Conservation (phyloP, 2,797 vertebrate species). For the Aphelocoma californica region DNA sequence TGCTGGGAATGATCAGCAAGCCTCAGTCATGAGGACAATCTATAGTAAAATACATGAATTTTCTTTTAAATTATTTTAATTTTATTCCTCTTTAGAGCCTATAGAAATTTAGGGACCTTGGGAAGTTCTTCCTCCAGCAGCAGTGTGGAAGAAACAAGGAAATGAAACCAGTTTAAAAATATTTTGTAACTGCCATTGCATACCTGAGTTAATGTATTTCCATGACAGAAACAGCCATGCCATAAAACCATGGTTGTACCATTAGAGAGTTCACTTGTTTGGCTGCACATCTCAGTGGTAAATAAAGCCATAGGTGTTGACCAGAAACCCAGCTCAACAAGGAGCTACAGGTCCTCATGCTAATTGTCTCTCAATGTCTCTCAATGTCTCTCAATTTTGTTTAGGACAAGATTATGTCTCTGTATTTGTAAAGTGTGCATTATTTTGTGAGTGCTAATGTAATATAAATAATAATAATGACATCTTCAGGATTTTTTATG, state of each 20-base stretch:
- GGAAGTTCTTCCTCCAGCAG: neutral
- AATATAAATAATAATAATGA: neutral
- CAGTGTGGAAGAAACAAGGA: neutral
- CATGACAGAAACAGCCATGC: neutral
- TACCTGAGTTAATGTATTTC: neutral
- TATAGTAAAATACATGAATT: neutral
- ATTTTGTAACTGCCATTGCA: neutral
- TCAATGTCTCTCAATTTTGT: too few relatives aligned
- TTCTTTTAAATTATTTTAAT: neutral
- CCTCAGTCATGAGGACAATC: neutral
- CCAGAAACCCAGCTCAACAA: neutral
- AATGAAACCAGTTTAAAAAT: neutral
- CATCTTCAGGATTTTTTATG: neutral
- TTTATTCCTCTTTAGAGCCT: neutral
- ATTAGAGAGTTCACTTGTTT: neutral
- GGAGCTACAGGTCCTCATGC: neutral
- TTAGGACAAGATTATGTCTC: neutral
- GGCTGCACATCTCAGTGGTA: neutral
- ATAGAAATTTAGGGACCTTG: neutral
- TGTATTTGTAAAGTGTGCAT: neutral
- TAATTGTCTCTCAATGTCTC: neutral
- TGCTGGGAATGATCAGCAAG: neutral
- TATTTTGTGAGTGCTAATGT: neutral
- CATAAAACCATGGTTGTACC: neutral
- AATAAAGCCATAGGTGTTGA: neutral